Percentiles rank a stretch among this genome's conserved stretches.
Evolutionary conservation across 2,888 invertebrate species (phyloP).

Genomic region (Anorthoa munda): DNA sequence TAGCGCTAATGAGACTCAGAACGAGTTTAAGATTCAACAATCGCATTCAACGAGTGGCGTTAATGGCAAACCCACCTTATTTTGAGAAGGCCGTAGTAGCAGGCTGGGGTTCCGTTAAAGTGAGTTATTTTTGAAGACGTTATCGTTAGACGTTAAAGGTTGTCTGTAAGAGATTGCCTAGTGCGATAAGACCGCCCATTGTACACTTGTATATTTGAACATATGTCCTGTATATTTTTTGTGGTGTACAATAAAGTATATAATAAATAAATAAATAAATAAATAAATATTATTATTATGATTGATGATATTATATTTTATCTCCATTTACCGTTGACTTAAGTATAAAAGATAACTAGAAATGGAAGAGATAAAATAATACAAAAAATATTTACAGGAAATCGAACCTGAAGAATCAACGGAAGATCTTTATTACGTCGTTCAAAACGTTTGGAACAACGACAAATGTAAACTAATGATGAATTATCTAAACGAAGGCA

Average conservation of each 20-base stretch:
- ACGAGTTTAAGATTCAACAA: not conserved
- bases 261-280: too few relatives aligned
- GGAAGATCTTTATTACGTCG: constrained; percentile 14
- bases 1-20: constrained; percentile 12
- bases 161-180: too few relatives aligned
- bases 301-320: not conserved
- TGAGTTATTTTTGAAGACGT: constrained; percentile 11
- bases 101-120: constrained; percentile 16
- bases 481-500: accelerated
- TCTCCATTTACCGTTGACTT: not conserved
- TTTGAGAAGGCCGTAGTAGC: constrained; percentile 17
- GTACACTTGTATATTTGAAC: too few relatives aligned
- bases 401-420: accelerated
- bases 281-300: too few relatives aligned
- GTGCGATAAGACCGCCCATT: too few relatives aligned
- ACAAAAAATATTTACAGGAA: not conserved
- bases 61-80: constrained; percentile 17
- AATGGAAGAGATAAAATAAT: not conserved
- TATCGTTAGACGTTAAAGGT: too few relatives aligned
- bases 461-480: constrained; percentile 10
- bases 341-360: not conserved
- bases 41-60: constrained; percentile 7
- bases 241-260: too few relatives aligned
- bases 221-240: too few relatives aligned
- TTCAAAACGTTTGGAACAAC: constrained; percentile 39